Percentiles rank a stretch among this genome's conserved stretches.
Conservation (phyloP, 2,797 vertebrate species). For the Schizopygopsis pylzovi region DNA sequence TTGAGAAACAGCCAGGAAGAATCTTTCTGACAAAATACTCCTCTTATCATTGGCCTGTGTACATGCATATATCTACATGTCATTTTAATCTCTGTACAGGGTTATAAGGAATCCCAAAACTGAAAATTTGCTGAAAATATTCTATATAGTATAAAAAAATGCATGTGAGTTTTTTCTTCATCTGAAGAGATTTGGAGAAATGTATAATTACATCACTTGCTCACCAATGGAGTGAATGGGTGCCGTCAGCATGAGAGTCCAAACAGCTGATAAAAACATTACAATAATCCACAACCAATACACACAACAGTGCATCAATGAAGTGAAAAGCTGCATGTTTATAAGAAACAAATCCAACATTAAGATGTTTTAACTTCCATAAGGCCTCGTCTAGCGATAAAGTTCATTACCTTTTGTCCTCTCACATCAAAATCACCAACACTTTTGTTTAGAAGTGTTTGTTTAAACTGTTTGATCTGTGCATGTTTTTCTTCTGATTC, state of each 20-base stretch:
- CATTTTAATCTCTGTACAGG: background rate
- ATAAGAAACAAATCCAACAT: background rate
- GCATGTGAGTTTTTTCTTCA: background rate
- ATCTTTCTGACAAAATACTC: background rate
- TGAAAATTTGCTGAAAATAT: background rate
- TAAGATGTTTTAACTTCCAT: background rate
- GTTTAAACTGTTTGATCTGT: background rate
- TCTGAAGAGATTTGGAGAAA: background rate
- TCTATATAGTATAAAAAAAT: background rate
- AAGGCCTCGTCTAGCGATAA: background rate
- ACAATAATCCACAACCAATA: background rate
- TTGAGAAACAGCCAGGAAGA: constrained; percentile 23
- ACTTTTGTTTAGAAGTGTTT: background rate
- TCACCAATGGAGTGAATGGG: background rate
- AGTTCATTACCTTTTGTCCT: background rate
- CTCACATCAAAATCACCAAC: background rate
- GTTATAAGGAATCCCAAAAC: background rate
- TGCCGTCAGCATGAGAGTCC: background rate
- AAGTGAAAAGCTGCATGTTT: background rate
- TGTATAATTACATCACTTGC: background rate
- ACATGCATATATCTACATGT: background rate
- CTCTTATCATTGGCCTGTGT: background rate
- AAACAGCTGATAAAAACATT: background rate
- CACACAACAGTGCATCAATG: background rate
- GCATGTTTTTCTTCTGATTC: background rate